Conservation (phyloP, 2,113 vertebrate genomes). For the Antennarius striatus region DNA sequence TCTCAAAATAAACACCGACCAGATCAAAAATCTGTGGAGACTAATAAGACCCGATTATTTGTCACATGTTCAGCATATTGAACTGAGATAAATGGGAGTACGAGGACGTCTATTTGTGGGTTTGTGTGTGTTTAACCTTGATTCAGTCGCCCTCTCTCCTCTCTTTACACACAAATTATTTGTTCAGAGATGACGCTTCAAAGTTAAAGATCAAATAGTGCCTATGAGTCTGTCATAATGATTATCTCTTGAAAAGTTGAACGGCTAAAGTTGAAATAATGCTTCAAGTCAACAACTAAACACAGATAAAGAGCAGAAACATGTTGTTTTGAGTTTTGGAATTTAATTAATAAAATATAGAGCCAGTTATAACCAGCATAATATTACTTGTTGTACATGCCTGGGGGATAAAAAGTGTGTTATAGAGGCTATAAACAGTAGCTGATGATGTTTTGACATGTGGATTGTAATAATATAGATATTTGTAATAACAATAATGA, state of each 20-base stretch:
- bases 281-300: background rate
- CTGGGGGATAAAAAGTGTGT: too few relatives aligned
- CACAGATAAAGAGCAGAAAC: too few relatives aligned
- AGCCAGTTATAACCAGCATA: too few relatives aligned
- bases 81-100: background rate
- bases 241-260: background rate
- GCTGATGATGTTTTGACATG: too few relatives aligned
- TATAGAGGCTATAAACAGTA: too few relatives aligned
- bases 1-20: background rate
- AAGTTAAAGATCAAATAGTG: constrained; percentile 27
- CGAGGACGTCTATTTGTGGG: background rate
- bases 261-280: constrained; percentile 47
- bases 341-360: too few relatives aligned
- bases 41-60: background rate
- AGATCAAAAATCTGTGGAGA: background rate
- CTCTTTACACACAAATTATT: constrained; percentile 6
- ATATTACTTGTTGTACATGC: too few relatives aligned
- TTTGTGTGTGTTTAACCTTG: constrained; percentile 12
- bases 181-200: constrained; percentile 36
- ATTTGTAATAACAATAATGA: too few relatives aligned
- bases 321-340: too few relatives aligned
- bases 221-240: constrained; percentile 36
- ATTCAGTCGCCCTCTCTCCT: constrained; percentile 1
- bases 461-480: too few relatives aligned
- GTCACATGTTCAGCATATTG: background rate